phyloP scores from a whole-genome alignment of 2,797 vertebrate species.

The Morelia viridis region DNA sequence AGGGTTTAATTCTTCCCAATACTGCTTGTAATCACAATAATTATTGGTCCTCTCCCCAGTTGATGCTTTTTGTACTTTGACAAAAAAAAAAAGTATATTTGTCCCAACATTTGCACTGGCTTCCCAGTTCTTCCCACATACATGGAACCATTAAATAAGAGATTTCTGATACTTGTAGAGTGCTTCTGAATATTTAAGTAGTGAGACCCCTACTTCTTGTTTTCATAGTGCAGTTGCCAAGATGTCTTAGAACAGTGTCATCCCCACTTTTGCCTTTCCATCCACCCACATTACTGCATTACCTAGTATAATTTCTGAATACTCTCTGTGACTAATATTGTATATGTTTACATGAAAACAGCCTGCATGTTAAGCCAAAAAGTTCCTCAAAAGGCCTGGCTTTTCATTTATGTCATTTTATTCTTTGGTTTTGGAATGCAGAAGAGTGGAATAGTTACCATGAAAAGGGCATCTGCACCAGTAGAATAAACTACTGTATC shows the following conservation, averaged over 20 bases:
- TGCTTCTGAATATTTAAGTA: not conserved
- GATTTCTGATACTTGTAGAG: not conserved
- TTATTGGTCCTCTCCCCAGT: not conserved
- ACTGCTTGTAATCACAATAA: not conserved
- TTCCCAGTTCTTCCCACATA: not conserved
- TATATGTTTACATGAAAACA: not conserved
- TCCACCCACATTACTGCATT: not conserved
- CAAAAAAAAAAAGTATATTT: not conserved
- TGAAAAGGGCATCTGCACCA: constrained; percentile 1
- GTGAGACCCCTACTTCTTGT: not conserved
- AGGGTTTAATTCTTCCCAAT: not conserved
- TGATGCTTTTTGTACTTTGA: not conserved
- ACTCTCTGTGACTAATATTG: not conserved
- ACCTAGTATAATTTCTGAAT: not conserved
- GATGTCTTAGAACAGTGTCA: not conserved
- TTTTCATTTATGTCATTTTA: not conserved
- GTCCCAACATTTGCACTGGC: not conserved
- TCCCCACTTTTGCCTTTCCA: not conserved
- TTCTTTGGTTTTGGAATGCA: not conserved
- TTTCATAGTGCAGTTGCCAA: constrained; percentile 1
- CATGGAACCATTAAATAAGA: not conserved
- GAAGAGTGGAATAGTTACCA: constrained; percentile 20
- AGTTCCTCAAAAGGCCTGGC: not conserved
- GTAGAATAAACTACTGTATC: not conserved
- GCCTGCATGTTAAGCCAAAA: not conserved